Base-by-base conservation (phyloP, 1,140 invertebrate species). In the Frieseomelitta varia region DNA sequence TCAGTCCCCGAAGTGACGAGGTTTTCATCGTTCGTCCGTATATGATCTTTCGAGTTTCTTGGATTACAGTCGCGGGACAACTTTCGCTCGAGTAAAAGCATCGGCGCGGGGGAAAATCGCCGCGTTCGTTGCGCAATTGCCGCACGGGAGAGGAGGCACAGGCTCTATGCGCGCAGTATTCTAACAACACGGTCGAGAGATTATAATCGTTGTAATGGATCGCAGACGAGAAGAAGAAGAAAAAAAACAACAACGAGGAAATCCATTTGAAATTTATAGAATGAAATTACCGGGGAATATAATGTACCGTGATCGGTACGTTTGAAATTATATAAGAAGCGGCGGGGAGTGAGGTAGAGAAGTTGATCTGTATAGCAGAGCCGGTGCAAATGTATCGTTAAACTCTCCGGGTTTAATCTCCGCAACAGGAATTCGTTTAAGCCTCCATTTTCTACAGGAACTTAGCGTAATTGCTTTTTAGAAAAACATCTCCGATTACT, bases 401-500 rank as follows among this genome's bases (percentile, higher is more conserved):
- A 63, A 47, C 63, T 53, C 39, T 47, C 39, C 30, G 14, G 19
- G 4, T 68, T 53, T 39, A 53, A 68, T 79, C n/a, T 11, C 2
- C n/a, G 63, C n/a, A 15, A 34, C 6, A 55, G 30, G 19, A 67
- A 77, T 68, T 55, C n/a, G n/a, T 69, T 58, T 21, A 68, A 51
- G 17, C 24, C 51, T 17, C 8, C 30, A 34, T 65, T 65, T 53
- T 84, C 24, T 10, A 30, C 51, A 27, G n/a, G 47, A 27, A 34
- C 58, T 53, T 34, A 47, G 21, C 34, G 51, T 79, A 79, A 80
- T 84, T 74, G 74, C 83, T 73, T 80, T 80, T 67, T 55, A 74
- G 34, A 68, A 75, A 61, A 86, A 86, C 78, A 87, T 89, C 90
- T 91, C 90, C 83, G 82, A 86, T 91, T 91, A 90, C 79, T 27